phyloP scores from a whole-genome alignment of 2,113 vertebrate species.

The Dromaius novaehollandiae region DNA sequence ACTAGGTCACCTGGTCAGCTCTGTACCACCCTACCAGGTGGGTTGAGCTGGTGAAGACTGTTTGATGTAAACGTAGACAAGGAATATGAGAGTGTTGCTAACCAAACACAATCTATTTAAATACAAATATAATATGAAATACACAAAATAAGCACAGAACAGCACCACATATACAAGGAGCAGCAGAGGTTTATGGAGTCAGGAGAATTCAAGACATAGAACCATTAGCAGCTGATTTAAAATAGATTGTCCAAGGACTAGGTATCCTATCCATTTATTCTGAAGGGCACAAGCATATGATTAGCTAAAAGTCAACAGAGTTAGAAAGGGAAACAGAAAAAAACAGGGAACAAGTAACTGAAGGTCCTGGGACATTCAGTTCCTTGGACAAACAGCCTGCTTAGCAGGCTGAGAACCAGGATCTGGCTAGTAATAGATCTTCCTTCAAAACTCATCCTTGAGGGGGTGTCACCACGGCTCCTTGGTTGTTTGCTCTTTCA shows the following conservation, averaged over 20 bases:
- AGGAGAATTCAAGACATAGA: background rate
- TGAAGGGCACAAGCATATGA: background rate
- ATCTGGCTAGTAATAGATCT: background rate
- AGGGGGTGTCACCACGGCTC: background rate
- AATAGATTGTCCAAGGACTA: background rate
- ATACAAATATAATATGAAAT: background rate
- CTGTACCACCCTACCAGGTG: background rate
- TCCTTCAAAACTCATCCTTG: background rate
- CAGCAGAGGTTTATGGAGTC: background rate
- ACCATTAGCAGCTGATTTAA: background rate
- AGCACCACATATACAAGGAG: background rate
- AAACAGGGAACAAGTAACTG: background rate
- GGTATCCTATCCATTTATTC: background rate
- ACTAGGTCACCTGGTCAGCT: background rate
- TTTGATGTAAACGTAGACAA: background rate
- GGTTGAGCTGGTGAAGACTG: background rate
- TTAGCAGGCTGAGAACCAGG: background rate
- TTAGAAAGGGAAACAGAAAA: background rate
- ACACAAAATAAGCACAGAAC: background rate
- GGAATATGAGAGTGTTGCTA: background rate
- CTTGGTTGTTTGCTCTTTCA: background rate
- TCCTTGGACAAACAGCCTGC: background rate
- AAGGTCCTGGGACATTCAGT: background rate
- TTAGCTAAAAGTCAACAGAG: slow-evolving; percentile 23
- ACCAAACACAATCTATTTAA: background rate